Evolutionary conservation across 2,797 vertebrate genomes (phyloP).

Genomic region (Falco columbarius): DNA sequence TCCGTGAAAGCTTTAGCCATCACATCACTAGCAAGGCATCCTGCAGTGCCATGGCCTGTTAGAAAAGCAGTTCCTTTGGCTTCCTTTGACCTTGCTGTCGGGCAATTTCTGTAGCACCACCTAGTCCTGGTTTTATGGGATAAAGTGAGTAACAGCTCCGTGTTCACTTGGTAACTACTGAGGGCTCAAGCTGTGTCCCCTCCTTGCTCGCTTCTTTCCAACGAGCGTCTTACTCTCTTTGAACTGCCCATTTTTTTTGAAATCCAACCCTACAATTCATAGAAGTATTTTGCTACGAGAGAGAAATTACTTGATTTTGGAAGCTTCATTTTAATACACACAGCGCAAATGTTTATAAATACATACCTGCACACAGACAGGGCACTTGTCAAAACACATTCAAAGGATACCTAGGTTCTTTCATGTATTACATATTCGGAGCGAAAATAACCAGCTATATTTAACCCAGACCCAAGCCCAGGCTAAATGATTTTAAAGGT

Average conservation of each 20-base stretch:
- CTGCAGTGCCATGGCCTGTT: background rate
- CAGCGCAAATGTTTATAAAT: conserved; percentile 48
- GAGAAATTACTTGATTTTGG: background rate
- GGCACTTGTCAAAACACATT: conserved; percentile 62
- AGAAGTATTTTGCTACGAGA: conserved; percentile 4
- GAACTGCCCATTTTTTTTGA: background rate
- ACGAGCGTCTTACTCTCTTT: background rate
- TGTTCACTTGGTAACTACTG: background rate
- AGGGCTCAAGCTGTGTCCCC: background rate
- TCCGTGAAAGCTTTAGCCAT: background rate
- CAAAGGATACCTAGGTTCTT: conserved; percentile 66
- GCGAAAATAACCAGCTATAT: conserved; percentile 71
- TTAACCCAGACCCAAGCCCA: conserved; percentile 55
- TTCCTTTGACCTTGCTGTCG: background rate
- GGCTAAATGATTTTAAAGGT: conserved; percentile 65
- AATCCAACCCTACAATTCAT: background rate
- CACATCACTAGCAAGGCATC: rapidly evolving
- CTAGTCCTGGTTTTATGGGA: background rate
- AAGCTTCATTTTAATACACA: background rate
- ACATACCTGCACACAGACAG: conserved; percentile 50
- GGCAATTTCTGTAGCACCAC: background rate
- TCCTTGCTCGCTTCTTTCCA: background rate
- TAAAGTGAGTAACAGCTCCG: background rate
- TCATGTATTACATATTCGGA: conserved; percentile 30
- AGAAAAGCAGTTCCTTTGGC: background rate